A percentile compares a stretch with the other conserved stretches of the same genome.
These are phyloP conservation scores for Nothura maculosa DNA, from an alignment of 2,797 vertebrate genomes.

Conservation along the genomic window DNA sequence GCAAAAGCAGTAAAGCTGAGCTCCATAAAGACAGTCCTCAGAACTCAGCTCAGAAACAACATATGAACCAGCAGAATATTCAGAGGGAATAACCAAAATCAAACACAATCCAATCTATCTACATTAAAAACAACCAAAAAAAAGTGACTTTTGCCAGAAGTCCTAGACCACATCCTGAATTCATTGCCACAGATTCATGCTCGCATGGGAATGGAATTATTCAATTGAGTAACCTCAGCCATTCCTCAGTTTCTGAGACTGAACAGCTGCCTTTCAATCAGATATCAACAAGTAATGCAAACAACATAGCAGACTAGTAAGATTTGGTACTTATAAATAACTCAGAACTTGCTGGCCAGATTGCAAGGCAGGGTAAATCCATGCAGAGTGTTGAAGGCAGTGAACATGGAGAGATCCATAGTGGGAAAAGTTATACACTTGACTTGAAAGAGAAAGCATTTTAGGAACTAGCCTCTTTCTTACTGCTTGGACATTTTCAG, in stretches of 20 bases:
- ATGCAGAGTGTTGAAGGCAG: fast-evolving
- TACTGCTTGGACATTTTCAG: background rate
- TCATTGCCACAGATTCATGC: background rate
- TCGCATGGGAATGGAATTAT: too few relatives aligned
- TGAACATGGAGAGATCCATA: background rate
- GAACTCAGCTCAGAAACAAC: background rate
- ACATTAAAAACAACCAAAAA: too few relatives aligned
- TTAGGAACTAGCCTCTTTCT: fast-evolving
- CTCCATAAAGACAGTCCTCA: background rate
- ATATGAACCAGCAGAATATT: background rate
- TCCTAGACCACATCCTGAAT: background rate
- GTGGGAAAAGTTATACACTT: background rate
- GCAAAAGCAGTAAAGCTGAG: background rate
- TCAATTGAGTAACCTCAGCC: background rate
- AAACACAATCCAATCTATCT: background rate
- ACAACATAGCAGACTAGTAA: background rate
- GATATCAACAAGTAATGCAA: background rate
- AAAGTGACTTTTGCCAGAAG: background rate
- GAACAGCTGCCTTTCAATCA: fast-evolving
- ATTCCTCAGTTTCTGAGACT: background rate
- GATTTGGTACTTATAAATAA: fast-evolving
- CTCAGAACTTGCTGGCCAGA: fast-evolving
- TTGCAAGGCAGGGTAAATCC: background rate
- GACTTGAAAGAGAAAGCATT: background rate
- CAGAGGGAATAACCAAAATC: background rate